Conservation (phyloP, 2,797 vertebrate species). For the Rhabdophis nuchalis region DNA sequence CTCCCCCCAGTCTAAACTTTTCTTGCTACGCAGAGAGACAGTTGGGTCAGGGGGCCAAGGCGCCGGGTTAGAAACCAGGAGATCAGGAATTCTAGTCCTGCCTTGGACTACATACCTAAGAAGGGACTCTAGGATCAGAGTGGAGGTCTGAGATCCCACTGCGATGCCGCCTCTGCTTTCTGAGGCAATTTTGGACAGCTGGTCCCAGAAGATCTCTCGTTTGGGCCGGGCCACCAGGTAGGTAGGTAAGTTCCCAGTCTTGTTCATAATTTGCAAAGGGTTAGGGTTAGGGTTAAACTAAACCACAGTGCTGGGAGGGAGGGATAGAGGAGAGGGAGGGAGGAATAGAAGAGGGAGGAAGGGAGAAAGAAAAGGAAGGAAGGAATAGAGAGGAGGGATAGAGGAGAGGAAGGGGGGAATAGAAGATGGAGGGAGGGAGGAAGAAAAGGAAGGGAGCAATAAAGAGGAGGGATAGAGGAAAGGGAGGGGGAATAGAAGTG, state of each 20-base stretch:
- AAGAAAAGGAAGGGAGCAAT: too few relatives aligned
- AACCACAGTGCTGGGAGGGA: background rate
- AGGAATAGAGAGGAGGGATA: too few relatives aligned
- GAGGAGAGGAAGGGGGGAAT: too few relatives aligned
- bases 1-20: background rate
- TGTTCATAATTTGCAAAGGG: background rate
- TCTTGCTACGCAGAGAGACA: background rate
- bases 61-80: background rate
- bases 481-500: too few relatives aligned
- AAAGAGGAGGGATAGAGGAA: too few relatives aligned
- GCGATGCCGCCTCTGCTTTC: background rate
- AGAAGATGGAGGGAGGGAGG: too few relatives aligned
- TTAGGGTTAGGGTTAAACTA: too few relatives aligned
- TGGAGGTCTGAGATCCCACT: background rate
- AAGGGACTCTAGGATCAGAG: background rate
- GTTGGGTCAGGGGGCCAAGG: background rate
- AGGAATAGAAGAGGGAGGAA: too few relatives aligned
- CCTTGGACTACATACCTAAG: background rate
- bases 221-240: background rate
- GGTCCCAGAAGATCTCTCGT: fast-evolving
- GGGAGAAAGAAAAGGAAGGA: too few relatives aligned
- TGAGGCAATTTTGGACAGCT: background rate
- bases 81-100: background rate
- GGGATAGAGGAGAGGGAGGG: too few relatives aligned
- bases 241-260: background rate